A percentile compares a stretch with the other conserved stretches of the same genome.
These are phyloP conservation scores for Megalonaias nervosa DNA, from an alignment of 1,140 invertebrate species.

Conservation along the genomic window DNA sequence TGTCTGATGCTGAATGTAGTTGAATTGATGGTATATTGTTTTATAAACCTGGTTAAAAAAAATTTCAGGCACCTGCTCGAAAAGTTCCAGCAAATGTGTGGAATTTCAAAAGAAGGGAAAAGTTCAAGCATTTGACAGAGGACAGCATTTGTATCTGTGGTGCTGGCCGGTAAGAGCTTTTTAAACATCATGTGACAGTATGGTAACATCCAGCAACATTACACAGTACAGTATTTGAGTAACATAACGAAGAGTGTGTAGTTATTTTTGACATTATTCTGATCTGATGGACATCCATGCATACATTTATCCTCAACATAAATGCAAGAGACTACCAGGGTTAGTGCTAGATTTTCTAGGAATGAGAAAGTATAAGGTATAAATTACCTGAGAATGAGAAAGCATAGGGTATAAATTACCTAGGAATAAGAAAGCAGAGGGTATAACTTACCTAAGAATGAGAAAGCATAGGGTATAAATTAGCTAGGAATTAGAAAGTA, in stretches of 20 bases:
- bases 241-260: neutral
- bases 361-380: neutral
- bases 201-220: neutral
- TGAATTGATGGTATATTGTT: neutral
- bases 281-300: neutral
- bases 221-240: neutral
- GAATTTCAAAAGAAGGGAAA: slow-evolving; percentile 65
- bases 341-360: neutral
- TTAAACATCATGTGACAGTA: neutral
- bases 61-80: slow-evolving; percentile 48
- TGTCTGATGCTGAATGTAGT: neutral
- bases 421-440: too few relatives aligned
- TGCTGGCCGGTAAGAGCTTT: slow-evolving; percentile 66
- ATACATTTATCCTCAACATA: too few relatives aligned
- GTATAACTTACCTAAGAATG: too few relatives aligned
- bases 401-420: too few relatives aligned
- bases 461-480: too few relatives aligned
- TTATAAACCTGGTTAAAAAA: neutral
- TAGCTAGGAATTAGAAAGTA: too few relatives aligned
- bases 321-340: too few relatives aligned
- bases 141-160: slow-evolving; percentile 69
- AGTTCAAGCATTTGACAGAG: slow-evolving; percentile 68
- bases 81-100: slow-evolving; percentile 68
- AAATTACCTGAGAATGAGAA: too few relatives aligned
- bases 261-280: neutral